Conservation (phyloP, 2,888 invertebrate species). For the Sinelater perroti region DNA sequence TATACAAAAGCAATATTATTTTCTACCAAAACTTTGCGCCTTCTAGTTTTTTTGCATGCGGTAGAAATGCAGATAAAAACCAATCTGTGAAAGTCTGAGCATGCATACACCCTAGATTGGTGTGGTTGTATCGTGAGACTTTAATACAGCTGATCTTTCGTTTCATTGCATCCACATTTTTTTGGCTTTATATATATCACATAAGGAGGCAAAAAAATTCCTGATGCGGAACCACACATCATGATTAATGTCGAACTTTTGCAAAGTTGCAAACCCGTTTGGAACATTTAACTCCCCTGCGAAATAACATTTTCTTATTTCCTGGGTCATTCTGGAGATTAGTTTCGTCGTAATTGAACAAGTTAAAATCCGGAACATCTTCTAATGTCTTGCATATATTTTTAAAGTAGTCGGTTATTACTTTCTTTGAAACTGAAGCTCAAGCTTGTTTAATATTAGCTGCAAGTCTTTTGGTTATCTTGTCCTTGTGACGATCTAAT, state of each 20-base stretch:
- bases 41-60: too few relatives aligned
- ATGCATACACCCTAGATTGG: too few relatives aligned
- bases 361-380: conserved; percentile 25
- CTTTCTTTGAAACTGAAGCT: conserved; percentile 35
- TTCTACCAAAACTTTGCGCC: too few relatives aligned
- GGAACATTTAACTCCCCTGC: conserved; percentile 14
- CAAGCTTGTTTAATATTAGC: conserved; percentile 33
- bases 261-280: conserved; percentile 20
- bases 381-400: conserved; percentile 36
- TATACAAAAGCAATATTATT: too few relatives aligned
- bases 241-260: conserved; percentile 11
- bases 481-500: conserved; percentile 19
- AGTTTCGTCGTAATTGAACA: conserved; percentile 34
- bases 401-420: conserved; percentile 37
- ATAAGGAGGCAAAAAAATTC: conserved; percentile 48
- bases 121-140: too few relatives aligned
- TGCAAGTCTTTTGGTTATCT: conserved; percentile 22
- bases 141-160: too few relatives aligned
- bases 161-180: conserved; percentile 48
- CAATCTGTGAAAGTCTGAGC: too few relatives aligned
- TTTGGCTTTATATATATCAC: conserved; percentile 47
- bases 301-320: conserved; percentile 4
- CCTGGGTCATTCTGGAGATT: conserved; percentile 16
- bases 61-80: too few relatives aligned
- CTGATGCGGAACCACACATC: conserved; percentile 24